Conservation (phyloP, 64 coral and sea anemone species). For the Trachythela sp. region DNA sequence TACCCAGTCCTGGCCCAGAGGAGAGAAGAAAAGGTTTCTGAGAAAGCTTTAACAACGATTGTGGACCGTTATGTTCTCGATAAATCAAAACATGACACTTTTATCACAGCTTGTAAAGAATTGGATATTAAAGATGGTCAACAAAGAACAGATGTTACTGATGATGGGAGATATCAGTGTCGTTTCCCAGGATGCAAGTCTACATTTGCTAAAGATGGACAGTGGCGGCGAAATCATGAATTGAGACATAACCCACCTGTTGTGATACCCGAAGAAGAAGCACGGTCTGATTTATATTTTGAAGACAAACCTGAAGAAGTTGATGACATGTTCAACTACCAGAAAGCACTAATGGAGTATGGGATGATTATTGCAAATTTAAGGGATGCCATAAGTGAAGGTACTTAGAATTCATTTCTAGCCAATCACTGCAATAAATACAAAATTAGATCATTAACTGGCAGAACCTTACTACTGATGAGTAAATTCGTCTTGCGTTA, state of each 20-base stretch:
- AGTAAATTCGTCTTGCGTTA: no score
- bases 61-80: background rate
- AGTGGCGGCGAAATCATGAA: slow-evolving; percentile 49
- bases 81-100: background rate
- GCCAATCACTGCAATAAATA: no score
- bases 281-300: background rate
- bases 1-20: background rate
- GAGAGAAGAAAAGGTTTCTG: background rate
- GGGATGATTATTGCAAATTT: slow-evolving; percentile 66
- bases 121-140: slow-evolving; percentile 4
- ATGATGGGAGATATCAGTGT: slow-evolving; percentile 48
- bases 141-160: background rate
- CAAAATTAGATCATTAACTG: no score
- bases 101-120: slow-evolving; percentile 21
- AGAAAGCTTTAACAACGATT: background rate
- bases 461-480: no score
- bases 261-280: background rate
- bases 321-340: slow-evolving; percentile 72
- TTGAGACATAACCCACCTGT: slow-evolving; percentile 33
- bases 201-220: slow-evolving; percentile 56
- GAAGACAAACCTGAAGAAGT: background rate
- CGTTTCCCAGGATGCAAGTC: slow-evolving; percentile 49
- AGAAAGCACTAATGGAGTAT: slow-evolving; percentile 62
- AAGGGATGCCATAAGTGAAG: slow-evolving; percentile 61
- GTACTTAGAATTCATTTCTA: no score